These are phyloP conservation scores for Synergus itoensis DNA, from an alignment of 2,888 invertebrate genomes.

Conservation along the genomic window DNA sequence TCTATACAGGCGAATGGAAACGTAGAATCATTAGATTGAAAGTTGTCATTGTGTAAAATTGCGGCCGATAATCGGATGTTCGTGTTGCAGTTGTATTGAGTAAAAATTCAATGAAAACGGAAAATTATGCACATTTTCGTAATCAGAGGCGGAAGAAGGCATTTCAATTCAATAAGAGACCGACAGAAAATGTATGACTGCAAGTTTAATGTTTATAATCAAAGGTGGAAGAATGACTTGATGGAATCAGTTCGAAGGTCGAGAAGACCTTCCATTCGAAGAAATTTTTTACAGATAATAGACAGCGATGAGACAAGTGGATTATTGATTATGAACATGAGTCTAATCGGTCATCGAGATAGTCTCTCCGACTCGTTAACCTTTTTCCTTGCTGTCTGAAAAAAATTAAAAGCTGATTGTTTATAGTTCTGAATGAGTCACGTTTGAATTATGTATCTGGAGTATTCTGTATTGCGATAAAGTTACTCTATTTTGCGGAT, in stretches of 20 bases:
- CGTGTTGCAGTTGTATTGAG: neutral
- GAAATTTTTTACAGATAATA: neutral
- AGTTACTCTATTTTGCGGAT: neutral
- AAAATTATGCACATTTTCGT: slow-evolving; percentile 16
- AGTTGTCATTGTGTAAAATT: neutral
- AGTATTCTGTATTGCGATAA: slow-evolving; percentile 43
- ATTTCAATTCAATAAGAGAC: slow-evolving; percentile 7
- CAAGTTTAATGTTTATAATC: slow-evolving; percentile 5
- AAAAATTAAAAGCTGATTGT: neutral
- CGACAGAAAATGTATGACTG: neutral
- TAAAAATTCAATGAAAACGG: neutral
- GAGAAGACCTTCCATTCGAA: slow-evolving; percentile 27
- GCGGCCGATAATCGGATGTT: slow-evolving; percentile 10
- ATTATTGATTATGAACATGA: slow-evolving; percentile 1
- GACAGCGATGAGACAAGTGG: slow-evolving; percentile 12
- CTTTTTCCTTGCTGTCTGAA: neutral
- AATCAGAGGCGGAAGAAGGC: slow-evolving; percentile 17
- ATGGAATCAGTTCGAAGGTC: slow-evolving; percentile 19
- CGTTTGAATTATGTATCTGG: slow-evolving; percentile 62
- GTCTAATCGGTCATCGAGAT: slow-evolving; percentile 16
- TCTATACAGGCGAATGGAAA: neutral
- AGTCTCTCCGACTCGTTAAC: neutral
- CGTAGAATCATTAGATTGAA: neutral
- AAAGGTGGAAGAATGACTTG: neutral
- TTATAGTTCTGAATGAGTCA: slow-evolving; percentile 53